Conservation (phyloP, 2,888 invertebrate species). For the Epistrophella euchroma region DNA sequence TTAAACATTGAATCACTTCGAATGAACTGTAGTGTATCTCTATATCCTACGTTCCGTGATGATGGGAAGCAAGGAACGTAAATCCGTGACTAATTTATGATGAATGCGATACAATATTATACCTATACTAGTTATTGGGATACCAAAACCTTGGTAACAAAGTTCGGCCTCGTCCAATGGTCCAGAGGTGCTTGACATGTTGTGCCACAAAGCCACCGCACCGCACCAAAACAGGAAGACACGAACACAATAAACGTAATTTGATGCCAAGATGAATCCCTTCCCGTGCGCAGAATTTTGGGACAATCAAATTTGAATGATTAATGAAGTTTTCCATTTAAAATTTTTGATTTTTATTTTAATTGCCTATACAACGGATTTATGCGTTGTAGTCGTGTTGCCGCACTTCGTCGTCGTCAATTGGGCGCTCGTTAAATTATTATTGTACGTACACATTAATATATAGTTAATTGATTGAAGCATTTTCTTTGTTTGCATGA, state of each 20-base stretch:
- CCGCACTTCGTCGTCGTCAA: neutral
- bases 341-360: constrained; percentile 31
- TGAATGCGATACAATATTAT: constrained; percentile 68
- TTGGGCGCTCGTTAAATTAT: constrained; percentile 43
- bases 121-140: neutral
- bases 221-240: constrained; percentile 29
- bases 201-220: constrained; percentile 60
- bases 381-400: neutral
- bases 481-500: constrained; percentile 57
- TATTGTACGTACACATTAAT: constrained; percentile 16
- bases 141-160: constrained; percentile 25
- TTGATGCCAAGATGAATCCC: constrained; percentile 53
- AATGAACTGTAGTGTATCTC: neutral
- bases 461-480: constrained; percentile 42
- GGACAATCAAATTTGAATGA: constrained; percentile 41
- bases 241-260: constrained; percentile 55
- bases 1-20: neutral
- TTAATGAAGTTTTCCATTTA: constrained; percentile 58
- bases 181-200: constrained; percentile 64
- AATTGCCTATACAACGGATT: constrained; percentile 47
- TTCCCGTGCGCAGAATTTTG: neutral
- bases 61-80: constrained; percentile 29
- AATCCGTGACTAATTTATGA: constrained; percentile 74
- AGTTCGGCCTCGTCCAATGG: constrained; percentile 12
- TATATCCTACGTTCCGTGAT: neutral